phyloP scores from a whole-genome alignment of 1,140 invertebrate species.

The Camponotus pennsylvanicus region DNA sequence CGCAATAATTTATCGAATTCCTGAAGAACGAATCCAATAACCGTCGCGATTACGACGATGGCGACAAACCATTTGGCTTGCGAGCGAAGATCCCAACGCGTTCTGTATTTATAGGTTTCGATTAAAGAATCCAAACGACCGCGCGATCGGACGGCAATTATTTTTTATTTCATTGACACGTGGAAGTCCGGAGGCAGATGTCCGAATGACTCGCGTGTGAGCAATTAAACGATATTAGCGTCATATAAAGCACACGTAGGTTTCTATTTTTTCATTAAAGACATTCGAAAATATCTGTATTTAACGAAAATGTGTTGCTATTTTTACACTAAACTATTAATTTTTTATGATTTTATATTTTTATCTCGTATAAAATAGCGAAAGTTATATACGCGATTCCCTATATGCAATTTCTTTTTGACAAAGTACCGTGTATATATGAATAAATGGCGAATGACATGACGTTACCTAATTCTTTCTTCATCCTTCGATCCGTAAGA shows the following conservation, averaged over 20 bases:
- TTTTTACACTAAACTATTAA: neutral
- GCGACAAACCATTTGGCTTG: conserved; percentile 44
- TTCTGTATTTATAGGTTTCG: conserved; percentile 60
- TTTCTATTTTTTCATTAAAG: neutral
- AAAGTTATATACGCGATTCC: neutral
- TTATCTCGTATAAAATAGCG: neutral
- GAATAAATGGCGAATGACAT: conserved; percentile 15
- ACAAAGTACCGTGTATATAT: neutral
- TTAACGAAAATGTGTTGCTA: neutral
- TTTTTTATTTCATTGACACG: conserved; percentile 53
- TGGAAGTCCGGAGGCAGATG: conserved; percentile 24
- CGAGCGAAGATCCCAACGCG: conserved; percentile 31
- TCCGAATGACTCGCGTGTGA: conserved; percentile 38
- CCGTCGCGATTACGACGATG: conserved; percentile 16
- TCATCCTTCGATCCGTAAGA: conserved; percentile 41
- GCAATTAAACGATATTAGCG: neutral
- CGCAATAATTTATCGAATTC: conserved; percentile 63
- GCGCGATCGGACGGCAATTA: neutral
- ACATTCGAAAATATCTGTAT: neutral
- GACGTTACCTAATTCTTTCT: neutral
- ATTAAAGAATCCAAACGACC: conserved; percentile 52
- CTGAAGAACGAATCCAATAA: conserved; percentile 53
- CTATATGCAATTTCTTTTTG: neutral
- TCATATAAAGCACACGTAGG: neutral
- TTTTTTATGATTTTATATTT: conserved; percentile 3